Conservation (phyloP, 2,113 vertebrate species). For the Clarias magur region DNA sequence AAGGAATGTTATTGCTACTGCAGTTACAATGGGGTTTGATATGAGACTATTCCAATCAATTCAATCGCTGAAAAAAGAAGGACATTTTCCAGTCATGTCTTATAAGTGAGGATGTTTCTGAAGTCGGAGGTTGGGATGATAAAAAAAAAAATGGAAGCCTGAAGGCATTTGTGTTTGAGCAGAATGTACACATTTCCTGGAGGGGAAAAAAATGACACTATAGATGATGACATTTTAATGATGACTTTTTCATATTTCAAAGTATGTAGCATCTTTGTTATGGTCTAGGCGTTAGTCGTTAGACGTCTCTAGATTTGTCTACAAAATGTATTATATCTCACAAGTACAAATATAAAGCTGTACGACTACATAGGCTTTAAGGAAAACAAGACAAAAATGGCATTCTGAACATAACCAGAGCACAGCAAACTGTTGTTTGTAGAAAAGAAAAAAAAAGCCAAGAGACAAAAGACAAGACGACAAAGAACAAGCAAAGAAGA, state of each 20-base stretch:
- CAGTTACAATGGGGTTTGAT: neutral
- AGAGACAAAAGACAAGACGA: conserved; percentile 32
- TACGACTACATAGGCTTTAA: no score
- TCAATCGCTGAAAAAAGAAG: neutral
- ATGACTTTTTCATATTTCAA: neutral
- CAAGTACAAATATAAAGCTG: neutral
- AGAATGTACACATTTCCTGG: neutral
- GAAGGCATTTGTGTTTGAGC: neutral
- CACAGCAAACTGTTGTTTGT: neutral
- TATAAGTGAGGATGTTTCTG: neutral
- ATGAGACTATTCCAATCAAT: neutral
- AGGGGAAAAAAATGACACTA: neutral
- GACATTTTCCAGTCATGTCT: neutral
- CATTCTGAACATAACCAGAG: neutral
- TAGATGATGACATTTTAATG: neutral
- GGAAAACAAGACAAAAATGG: neutral
- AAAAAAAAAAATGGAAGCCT: neutral
- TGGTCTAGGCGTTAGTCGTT: neutral
- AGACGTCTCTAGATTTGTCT: neutral
- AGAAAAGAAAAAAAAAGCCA: neutral
- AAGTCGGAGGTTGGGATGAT: neutral
- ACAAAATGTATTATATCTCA: neutral
- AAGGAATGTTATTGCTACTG: neutral
- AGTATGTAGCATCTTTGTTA: neutral
- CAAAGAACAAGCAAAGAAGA: conserved; percentile 39